Evolutionary conservation across 2,888 invertebrate species (phyloP).

Genomic region (Terebella lapidaria): DNA sequence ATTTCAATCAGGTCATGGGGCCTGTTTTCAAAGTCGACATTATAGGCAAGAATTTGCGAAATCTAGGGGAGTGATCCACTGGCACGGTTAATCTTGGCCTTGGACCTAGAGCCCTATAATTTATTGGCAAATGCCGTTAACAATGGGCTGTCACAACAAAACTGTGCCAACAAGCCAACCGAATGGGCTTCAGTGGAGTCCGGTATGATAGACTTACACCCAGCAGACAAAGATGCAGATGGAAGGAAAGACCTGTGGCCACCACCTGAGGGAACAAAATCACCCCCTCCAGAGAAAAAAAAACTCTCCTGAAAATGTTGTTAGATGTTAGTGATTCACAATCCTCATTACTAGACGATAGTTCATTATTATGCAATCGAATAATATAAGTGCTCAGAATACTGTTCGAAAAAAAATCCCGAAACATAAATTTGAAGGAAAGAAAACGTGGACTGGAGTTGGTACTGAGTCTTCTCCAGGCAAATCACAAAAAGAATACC

Average conservation of each 20-base stretch:
- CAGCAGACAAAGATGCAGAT: constrained; percentile 17
- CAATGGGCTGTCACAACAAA: constrained; percentile 17
- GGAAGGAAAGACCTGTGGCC: constrained; percentile 28
- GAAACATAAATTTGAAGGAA: background rate
- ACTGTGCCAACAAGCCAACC: constrained; percentile 15
- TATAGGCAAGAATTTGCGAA: too few species aligned
- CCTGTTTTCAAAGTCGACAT: constrained; percentile 16
- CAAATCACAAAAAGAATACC: constrained; percentile 8
- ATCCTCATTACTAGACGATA: constrained; percentile 23
- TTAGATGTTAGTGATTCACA: constrained; percentile 25
- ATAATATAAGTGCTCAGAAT: constrained; percentile 25
- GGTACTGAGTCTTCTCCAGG: constrained; percentile 13
- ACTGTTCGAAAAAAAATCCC: constrained; percentile 14
- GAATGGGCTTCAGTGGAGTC: constrained; percentile 21
- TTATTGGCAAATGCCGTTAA: constrained; percentile 17
- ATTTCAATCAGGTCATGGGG: constrained; percentile 19
- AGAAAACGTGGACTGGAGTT: constrained; percentile 25
- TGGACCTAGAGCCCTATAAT: background rate
- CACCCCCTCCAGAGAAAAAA: constrained; percentile 24
- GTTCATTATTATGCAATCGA: constrained; percentile 19
- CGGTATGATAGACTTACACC: constrained; percentile 25
- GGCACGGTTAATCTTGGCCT: constrained; percentile 2
- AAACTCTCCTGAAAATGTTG: constrained; percentile 25
- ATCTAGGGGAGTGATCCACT: constrained; percentile 27
- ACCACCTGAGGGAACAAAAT: constrained; percentile 27